Base-by-base conservation (phyloP, 2,888 invertebrate genomes). In the Pachliopta kotzebuea region DNA sequence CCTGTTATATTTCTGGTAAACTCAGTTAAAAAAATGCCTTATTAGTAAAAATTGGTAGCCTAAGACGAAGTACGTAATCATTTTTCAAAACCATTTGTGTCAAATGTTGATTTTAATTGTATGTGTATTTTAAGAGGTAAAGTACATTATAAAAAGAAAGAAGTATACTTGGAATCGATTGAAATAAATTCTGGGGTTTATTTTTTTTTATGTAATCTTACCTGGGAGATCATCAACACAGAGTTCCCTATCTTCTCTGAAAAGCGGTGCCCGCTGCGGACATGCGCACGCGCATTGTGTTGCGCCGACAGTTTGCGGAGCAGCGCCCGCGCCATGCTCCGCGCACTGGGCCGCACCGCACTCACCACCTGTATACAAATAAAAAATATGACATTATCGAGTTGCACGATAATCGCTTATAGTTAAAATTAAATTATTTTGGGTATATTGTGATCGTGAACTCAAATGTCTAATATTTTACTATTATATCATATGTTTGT, bases 151-250 rank as follows among this genome's bases (percentile, higher is more conserved):
- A n/a, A n/a, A n/a, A n/a, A n/a, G n/a, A n/a, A n/a, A n/a, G n/a
- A n/a, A n/a, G n/a, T n/a, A n/a, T n/a, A n/a, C n/a, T n/a, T n/a
- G n/a, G n/a, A n/a, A n/a, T n/a, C n/a, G n/a, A n/a, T n/a, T n/a
- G n/a, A n/a, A n/a, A n/a, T n/a, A n/a, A n/a, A n/a, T n/a, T n/a
- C n/a, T n/a, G n/a, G n/a, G n/a, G n/a, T n/a, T n/a, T n/a, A n/a
- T n/a, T 45, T 45, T n/a, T 2, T 45, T 45, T n/a, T 6, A 45
- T n/a, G 45, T 37, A 37, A 37, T 37, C 37, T 65, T 76, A 97
- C 97, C 97, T 84, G 96, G 95, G 72, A 97, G 94, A 79, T 97
- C 96, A 81, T 96, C 96, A 70, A 97, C 96, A 84, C 97, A 97
- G 71, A 96, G 94, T 73, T 95, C 94, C 70, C 95, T 90, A 84